phyloP scores from a whole-genome alignment of 2,888 invertebrate species.

The Hemithea aestivaria region DNA sequence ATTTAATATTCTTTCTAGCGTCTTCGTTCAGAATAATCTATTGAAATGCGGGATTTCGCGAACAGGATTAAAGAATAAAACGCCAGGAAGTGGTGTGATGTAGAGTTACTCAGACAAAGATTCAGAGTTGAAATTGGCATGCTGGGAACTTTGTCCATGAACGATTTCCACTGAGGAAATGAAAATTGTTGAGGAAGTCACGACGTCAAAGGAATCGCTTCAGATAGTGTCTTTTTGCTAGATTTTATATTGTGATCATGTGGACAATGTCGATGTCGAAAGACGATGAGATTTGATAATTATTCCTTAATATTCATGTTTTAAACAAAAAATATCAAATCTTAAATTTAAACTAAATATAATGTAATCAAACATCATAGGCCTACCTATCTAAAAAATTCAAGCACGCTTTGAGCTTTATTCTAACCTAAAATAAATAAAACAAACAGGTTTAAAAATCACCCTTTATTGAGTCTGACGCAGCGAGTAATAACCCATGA shows the following conservation, averaged over 20 bases:
- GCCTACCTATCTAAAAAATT: too few species aligned
- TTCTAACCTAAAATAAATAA: too few species aligned
- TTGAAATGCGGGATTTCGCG: background rate
- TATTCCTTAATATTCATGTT: too few species aligned
- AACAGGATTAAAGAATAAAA: constrained; percentile 28
- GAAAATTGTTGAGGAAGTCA: constrained; percentile 66
- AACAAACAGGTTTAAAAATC: too few species aligned
- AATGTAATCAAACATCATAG: too few species aligned
- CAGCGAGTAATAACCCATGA: constrained; percentile 12
- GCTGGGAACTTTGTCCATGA: constrained; percentile 44
- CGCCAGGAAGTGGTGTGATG: constrained; percentile 34
- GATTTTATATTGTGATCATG: constrained; percentile 36
- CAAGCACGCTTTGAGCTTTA: too few species aligned
- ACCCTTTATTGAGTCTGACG: background rate
- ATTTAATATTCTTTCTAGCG: constrained; percentile 1
- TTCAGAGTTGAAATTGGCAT: constrained; percentile 53
- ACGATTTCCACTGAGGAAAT: constrained; percentile 57
- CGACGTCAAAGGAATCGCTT: constrained; percentile 52
- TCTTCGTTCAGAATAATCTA: constrained; percentile 7
- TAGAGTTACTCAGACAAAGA: constrained; percentile 43
- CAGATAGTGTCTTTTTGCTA: constrained; percentile 51
- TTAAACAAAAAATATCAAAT: too few species aligned
- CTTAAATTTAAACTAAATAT: too few species aligned
- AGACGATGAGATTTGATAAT: too few species aligned
- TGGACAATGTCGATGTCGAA: background rate